Conservation (phyloP, 2,888 invertebrate species). For the Hirtodrosophila duncani region DNA sequence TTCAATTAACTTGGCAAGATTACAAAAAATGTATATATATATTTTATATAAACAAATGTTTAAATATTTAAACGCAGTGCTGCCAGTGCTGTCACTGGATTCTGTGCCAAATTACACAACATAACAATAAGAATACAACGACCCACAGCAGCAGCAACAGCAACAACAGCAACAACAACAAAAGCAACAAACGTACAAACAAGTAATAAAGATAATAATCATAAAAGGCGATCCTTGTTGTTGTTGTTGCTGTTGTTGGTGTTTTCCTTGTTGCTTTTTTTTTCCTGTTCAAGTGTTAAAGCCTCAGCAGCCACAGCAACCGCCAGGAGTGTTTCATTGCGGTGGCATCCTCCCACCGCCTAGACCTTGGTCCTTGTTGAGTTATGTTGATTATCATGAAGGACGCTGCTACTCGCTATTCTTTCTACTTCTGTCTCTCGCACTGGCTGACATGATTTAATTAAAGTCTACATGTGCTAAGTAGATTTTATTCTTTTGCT, state of each 20-base stretch:
- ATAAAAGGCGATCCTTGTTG: slow-evolving; percentile 41
- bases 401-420: slow-evolving; percentile 15
- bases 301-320: slow-evolving; percentile 31
- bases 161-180: slow-evolving; percentile 14
- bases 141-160: slow-evolving; percentile 13
- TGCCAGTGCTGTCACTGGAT: slow-evolving; percentile 8
- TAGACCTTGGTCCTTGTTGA: slow-evolving; percentile 15
- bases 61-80: too few species aligned
- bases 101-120: slow-evolving; percentile 42
- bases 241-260: background rate
- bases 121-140: slow-evolving; percentile 54
- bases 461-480: slow-evolving; percentile 70
- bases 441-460: slow-evolving; percentile 58
- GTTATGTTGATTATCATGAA: slow-evolving; percentile 47
- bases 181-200: slow-evolving; percentile 27
- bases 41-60: too few species aligned
- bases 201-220: slow-evolving; percentile 60
- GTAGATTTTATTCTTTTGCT: slow-evolving; percentile 60
- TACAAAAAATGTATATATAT: too few species aligned
- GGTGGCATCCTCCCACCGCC: background rate
- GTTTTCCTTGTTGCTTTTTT: slow-evolving; percentile 37
- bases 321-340: slow-evolving; percentile 7
- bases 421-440: background rate
- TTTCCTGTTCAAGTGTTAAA: slow-evolving; percentile 40
- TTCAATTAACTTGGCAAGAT: too few species aligned